These are phyloP conservation scores for Paramormyrops kingsleyae DNA, from an alignment of 2,113 vertebrate genomes.

Conservation along the genomic window DNA sequence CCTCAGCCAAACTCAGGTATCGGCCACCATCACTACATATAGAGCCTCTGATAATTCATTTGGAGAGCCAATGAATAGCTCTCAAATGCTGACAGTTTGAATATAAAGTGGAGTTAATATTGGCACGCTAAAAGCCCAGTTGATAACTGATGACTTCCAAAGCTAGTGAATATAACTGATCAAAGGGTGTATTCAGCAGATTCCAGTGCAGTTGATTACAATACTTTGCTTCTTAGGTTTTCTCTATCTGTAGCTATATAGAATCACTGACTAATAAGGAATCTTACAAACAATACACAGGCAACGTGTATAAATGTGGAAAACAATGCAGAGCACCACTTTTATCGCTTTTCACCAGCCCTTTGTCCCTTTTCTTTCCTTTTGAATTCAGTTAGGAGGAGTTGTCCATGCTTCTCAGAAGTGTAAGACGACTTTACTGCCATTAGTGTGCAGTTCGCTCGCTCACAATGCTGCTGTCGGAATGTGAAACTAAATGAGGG, in stretches of 20 bases:
- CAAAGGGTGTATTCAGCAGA: neutral
- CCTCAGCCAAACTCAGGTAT: conserved; percentile 2
- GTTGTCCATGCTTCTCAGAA: neutral
- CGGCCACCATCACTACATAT: neutral
- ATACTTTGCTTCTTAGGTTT: neutral
- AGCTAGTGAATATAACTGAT: neutral
- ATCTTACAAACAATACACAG: neutral
- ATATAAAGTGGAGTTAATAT: conserved; percentile 14
- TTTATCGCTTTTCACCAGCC: neutral
- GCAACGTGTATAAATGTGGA: neutral
- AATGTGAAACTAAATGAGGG: conserved; percentile 52
- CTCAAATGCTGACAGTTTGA: conserved; percentile 4
- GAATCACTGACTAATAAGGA: neutral
- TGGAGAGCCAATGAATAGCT: conserved; percentile 14
- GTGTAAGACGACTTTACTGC: conserved; percentile 30
- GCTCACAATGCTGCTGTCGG: conserved; percentile 39
- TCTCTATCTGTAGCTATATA: neutral
- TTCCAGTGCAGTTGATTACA: conserved; percentile 1
- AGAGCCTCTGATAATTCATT: conserved; percentile 11
- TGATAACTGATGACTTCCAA: conserved; percentile 3
- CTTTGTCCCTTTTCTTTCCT: neutral
- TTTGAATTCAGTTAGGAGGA: neutral
- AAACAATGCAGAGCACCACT: neutral
- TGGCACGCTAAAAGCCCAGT: conserved; percentile 16
- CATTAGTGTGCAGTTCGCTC: conserved; percentile 38